Base-by-base conservation (phyloP, 1,140 invertebrate species). In the Drosophila auraria region DNA sequence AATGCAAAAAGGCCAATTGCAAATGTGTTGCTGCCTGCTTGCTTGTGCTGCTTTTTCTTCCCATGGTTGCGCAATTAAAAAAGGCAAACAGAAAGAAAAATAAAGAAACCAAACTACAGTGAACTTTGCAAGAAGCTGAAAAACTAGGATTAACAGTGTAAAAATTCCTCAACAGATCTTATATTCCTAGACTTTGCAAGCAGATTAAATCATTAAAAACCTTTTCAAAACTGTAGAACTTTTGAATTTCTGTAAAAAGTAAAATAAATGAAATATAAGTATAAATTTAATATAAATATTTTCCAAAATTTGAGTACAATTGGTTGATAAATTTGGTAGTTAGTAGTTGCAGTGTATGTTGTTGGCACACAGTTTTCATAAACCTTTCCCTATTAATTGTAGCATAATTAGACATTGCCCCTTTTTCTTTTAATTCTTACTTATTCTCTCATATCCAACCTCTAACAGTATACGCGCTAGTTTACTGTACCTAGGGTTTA, bases 1-100 rank as follows among this genome's bases (percentile, higher is more conserved):
- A 90, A 90, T 90, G 82, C 82, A 90, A 89, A 90, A 90, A 90
- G 82, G 86, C 86, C 87, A 90, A 90, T 90, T 90, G 86, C 82
- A 80, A 84, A 72, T 86, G 71, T 70, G 69, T 83, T 83, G 78
- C 75, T 73, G 66, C 25, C 6, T 54, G 51, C 51, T 6, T 20
- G 54, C 40, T 33, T 56, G 27, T 45, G 50, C 30, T 63, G 74
- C 66, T 59, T 61, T 53, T 64, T 69, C 66, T 78, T 78, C 58
- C 66, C 58, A 58, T 42, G 44, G 72, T 60, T 81, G 82, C 77
- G 75, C 86, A 90, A 91, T 90, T 90, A 90, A 90, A 90, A 90
- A 84, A 73, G 66, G 51, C 58, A 78, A 65, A 45, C 66, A 74
- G 23, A 62, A 80, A n/a, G 20, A 42, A 70, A 27, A 40, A 54